Base-by-base conservation (phyloP, 2,113 vertebrate genomes). In the Zosterops pallidus region DNA sequence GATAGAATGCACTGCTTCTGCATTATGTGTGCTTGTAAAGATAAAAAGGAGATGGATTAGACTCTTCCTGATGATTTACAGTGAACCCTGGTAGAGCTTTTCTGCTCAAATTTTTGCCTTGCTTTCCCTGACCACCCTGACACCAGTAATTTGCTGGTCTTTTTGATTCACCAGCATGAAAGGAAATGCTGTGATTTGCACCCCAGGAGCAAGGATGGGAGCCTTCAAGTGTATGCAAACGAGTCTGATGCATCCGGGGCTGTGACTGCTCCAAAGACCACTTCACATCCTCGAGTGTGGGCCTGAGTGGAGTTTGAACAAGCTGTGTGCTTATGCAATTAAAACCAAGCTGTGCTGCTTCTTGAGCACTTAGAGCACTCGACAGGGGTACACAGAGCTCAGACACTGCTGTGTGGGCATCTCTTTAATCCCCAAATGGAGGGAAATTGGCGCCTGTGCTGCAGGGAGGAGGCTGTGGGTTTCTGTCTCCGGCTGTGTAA, bases 281-380 rank as follows among this genome's bases (percentile, higher is more conserved):
- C 62, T 95, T 60, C 42, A 88, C 67, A 46, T 46, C 39, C 39
- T 42, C 2, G 42, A 95, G 63, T 31, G 39, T 46, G 52, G 33
- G 39, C 44, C 56, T 25, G 56, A 88, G 60, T 24, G 69, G 25
- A 53, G 90, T 53, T 68, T 60, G 86, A 83, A 64, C 14, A 63
- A 81, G 37, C 68, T 90, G 49, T 50, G 53, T 91, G 69, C 60
- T 95, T 75, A 46, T 68, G 80, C 53, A 89, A 81, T 86, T 89
- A 76, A 71, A 15, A 39, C 10, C 14, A 79, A 81, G 52, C 80
- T 63, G 24, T 49, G 46, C 64, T 52, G 60, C 83, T 90, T 1
- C 62, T 46, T 39, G 49, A 84, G 68, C 22, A 52, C 71, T 86
- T 39, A 4, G 2, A 86, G 77, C 33, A 14, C 62, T 78, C 9